Evolutionary conservation across 2,888 invertebrate species (phyloP), one percentile per base, ranked within the genome.

Genomic region (Smittia aterrima): DNA sequence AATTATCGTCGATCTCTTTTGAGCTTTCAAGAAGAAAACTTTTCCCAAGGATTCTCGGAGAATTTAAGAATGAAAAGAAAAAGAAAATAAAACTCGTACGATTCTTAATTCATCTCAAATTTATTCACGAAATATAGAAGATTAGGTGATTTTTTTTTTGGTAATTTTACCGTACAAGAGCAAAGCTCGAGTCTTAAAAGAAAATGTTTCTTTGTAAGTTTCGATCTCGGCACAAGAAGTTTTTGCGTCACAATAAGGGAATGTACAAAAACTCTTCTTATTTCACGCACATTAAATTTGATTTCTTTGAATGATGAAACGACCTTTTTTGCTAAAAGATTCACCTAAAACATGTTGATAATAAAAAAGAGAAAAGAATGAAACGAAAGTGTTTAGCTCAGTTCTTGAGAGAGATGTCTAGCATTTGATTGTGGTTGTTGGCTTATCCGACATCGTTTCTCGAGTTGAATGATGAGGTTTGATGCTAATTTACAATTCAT

Each of bases 401-500:
- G 72, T 72, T 58, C 62, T 58, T 62, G 32, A 58, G 11, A n/a
- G 1, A 9, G 0, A 3, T n/a, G n/a, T n/a, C n/a, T n/a, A n/a
- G n/a, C n/a, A n/a, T n/a, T n/a, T n/a, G n/a, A n/a, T n/a, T n/a
- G n/a, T n/a, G n/a, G n/a, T n/a, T n/a, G n/a, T n/a, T n/a, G n/a
- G n/a, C 20, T 32, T 38, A 24, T 38, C n/a, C 41, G n/a, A 41
- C 13, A n/a, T 25, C 13, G 18, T n/a, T 47, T n/a, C 2, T 47
- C 16, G n/a, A n/a, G 47, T 47, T 13, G 2, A 16, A 47, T 11
- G 11, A 47, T 16, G n/a, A 16, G 11, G 13, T 47, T 47, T 11
- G 16, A 47, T 1, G 1, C 13, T 18, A 58, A 58, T 80, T 85
- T 86, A 89, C 81, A 89, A 84, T 82, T 90, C 89, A 81, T 89